Evolutionary conservation across 2,888 invertebrate species (phyloP), one percentile per base, ranked within the genome.

Genomic region (Pristionchus maxplancki): DNA sequence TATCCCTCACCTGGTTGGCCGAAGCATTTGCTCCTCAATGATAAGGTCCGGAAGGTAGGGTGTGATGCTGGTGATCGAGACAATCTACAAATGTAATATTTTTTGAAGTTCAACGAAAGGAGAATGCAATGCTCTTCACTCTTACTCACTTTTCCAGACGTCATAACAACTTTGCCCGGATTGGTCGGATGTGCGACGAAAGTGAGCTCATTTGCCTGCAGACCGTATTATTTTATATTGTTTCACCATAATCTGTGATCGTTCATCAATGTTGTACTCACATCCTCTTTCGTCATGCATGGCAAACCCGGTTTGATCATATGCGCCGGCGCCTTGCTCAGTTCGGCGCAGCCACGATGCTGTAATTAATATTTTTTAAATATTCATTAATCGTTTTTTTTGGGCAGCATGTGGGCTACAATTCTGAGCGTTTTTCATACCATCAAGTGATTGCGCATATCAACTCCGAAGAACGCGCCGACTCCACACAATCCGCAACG

Each of bases 11-110:
- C 74, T 87, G 31, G 48, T 53, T 6, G 67, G 67, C 3, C 74
- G 74, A 15, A 87, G 87, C 8, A 87, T 87, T 8, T 62, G 40
- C 58, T 87, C 87, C 53, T 87, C 87, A 31, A 87, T 87, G 34
- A 74, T 71, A 8, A 53, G 87, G 40, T 87, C 53, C 8, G 87
- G 87, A 5, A 53, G 31, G 28, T 74, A 74, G 17, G 87, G 71
- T 3, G 15, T 28, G 34, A 24, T 71, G 53, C n/a, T 53, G 20
- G 28, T 31, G 37, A 74, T 74, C 28, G 74, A 74, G 8, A 87
- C 74, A 34, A 87, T 87, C 74, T 71, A 8, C 0, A 15, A 53
- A 34, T 34, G n/a, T n/a, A n/a, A n/a, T 58, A 58, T n/a, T 58
- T n/a, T 24, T n/a, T n/a, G n/a, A n/a, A n/a, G n/a, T n/a, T n/a